phyloP scores from a whole-genome alignment of 2,888 invertebrate genomes.

The Limenitis camilla region DNA sequence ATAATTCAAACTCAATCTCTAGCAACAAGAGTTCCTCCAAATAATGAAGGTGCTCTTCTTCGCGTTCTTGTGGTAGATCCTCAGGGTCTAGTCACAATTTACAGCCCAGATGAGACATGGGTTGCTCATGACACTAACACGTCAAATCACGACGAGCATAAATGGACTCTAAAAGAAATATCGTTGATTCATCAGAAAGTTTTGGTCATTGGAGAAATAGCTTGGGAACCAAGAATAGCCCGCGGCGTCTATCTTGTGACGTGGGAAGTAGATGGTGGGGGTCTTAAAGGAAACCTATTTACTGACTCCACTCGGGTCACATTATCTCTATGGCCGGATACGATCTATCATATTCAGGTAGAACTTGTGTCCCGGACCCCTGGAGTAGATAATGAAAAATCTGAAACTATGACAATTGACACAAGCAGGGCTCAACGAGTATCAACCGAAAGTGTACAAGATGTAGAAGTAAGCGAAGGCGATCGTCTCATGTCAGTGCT shows the following conservation, averaged over 20 bases:
- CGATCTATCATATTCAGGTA: conserved; percentile 87
- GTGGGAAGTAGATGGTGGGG: conserved; percentile 89
- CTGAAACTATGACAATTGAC: conserved; percentile 79
- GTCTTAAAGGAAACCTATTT: conserved; percentile 86
- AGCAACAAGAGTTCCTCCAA: conserved; percentile 78
- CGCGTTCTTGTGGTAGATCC: conserved; percentile 81
- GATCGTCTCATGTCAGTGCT: conserved; percentile 77
- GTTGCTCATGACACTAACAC: conserved; percentile 72
- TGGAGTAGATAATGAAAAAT: conserved; percentile 76
- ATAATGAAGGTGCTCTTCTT: conserved; percentile 77
- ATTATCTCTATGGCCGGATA: conserved; percentile 86
- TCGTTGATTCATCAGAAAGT: conserved; percentile 83
- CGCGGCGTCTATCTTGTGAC: conserved; percentile 84
- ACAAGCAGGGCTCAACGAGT: conserved; percentile 78
- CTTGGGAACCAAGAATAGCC: conserved; percentile 80
- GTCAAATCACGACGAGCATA: conserved; percentile 65
- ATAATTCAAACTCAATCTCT: conserved; percentile 79
- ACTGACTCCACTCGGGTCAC: conserved; percentile 87
- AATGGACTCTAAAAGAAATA: conserved; percentile 79
- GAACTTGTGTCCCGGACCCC: conserved; percentile 77
- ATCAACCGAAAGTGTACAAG: conserved; percentile 78
- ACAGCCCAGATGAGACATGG: conserved; percentile 78
- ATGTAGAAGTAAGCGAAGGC: conserved; percentile 73
- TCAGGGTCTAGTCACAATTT: conserved; percentile 81
- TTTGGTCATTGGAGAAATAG: conserved; percentile 80